Evolutionary conservation across 2,888 invertebrate species (phyloP), one percentile per base, ranked within the genome.

Genomic region (Hypomecis atomaria): DNA sequence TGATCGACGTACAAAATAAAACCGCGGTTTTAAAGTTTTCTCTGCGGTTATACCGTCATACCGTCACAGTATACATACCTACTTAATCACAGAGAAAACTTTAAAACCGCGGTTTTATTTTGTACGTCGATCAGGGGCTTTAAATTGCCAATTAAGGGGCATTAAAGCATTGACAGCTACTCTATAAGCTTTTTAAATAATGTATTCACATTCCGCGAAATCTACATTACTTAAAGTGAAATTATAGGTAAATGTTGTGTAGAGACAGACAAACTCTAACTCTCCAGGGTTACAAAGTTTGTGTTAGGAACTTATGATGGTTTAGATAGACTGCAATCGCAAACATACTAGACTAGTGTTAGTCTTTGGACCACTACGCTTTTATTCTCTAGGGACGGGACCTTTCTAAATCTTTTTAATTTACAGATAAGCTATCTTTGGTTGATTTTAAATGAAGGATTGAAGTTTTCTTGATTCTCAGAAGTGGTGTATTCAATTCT

Each of bases 211-310:
- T 13, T 44, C 44, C 13, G 13, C 10, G 44, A 6, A 1, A 13
- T 44, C 44, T 44, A 43, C 6, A 23, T 11, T 44, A 13, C 10
- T 44, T 13, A 11, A 44, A 6, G 11, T 44, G 11, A 44, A 44
- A 13, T 13, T 23, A 23, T 23, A n/a, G n/a, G n/a, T n/a, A 13
- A 5, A 5, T 44, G 23, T 8, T 45, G 7, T 45, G 23, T 45
- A 48, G 48, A 40, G 40, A 9, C 36, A 36, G 34, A 34, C 34
- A 48, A 8, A 47, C 48, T 48, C 48, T 48, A 48, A 40, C 9
- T 23, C 40, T 40, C 40, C 10, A 40, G 40, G 48, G 48, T 9
- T 48, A 6, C 48, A n/a, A 34, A 48, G 48, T 36, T 48, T 48
- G 48, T 5, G 48, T 48, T 36, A 48, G 48, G 40, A 40, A 40